Evolutionary conservation across 1,140 invertebrate genomes (phyloP), one percentile per base, ranked within the genome.

Genomic region (Gonioctena quinquepunctata): DNA sequence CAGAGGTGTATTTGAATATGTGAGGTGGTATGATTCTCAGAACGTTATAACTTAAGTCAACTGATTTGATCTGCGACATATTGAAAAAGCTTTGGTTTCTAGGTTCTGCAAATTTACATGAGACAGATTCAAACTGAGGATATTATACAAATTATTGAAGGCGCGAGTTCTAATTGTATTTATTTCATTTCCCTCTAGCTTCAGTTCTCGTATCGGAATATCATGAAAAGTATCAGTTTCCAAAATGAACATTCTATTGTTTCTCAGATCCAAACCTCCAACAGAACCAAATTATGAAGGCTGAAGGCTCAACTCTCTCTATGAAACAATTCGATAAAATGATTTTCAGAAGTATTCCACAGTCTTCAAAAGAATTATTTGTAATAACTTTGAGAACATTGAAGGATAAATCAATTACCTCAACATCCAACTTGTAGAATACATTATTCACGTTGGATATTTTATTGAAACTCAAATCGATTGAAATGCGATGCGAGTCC

Each of bases 1-100:
- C 11, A n/a, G 21, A 16, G 5, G 26, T 21, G 16, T 27, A 8
- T 4, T 13, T 11, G 22, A 64, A 64, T n/a, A 52, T 8, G 8
- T 64, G 19, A 8, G 28, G 7, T 48, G 28, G 28, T 23, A 64
- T 21, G n/a, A 21, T 6, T 19, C 6, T 3, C 4, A 64, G 18
- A 48, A 50, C 16, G 42, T 64, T 64, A 27, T 64, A 11, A n/a
- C 42, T 50, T 19, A 64, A 49, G 33, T 64, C 28, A 13, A 64
- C 16, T 16, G 6, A 23, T 6, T 8, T 5, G 21, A 50, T 48
- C 1, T n/a, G 49, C 2, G 11, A 13, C 33, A 49, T 21, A 23
- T 64, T 64, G 11, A 7, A 23, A 64, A 64, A 18, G 62, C 19
- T 1, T 18, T 8, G 2, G 33, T 6, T 21, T 64, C 62, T 49